Percentiles rank a stretch among this genome's conserved stretches.
Conservation (phyloP, 1,140 invertebrate genomes). For the Saccostrea echinata region DNA sequence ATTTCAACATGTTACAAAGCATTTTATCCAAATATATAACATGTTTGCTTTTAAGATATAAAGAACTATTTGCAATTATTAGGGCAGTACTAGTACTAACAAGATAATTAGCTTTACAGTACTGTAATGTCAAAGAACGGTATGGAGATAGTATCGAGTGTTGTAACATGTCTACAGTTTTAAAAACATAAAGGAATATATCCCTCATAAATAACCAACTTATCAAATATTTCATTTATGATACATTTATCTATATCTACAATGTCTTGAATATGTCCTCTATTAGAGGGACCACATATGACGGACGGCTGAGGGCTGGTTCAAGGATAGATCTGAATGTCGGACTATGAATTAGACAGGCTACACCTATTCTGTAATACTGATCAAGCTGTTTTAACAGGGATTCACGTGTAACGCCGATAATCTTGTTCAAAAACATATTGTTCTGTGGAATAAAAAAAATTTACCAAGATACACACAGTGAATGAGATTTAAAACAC, state of each 20-base stretch:
- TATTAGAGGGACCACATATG: not conserved
- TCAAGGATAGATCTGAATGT: too few relatives aligned
- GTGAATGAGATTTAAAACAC: not conserved
- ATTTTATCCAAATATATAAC: too few relatives aligned
- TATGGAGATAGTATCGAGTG: not conserved
- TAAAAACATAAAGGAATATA: not conserved
- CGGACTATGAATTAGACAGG: not conserved
- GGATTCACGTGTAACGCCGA: too few relatives aligned
- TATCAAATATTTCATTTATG: not conserved
- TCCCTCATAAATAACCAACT: too few relatives aligned
- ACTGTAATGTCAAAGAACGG: not conserved
- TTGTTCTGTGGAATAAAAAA: conserved; percentile 44
- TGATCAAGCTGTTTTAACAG: not conserved
- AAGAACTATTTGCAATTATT: not conserved
- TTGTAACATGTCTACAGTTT: not conserved
- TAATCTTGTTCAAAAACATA: not conserved
- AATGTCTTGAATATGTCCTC: not conserved
- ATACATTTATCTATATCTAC: not conserved
- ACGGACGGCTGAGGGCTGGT: not conserved
- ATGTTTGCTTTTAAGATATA: too few relatives aligned
- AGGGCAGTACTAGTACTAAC: not conserved
- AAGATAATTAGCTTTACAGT: not conserved
- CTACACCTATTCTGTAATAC: not conserved
- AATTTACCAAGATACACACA: too few relatives aligned
- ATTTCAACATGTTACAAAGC: too few relatives aligned